These are phyloP conservation scores for Dysmachus trigonus DNA, from an alignment of 2,888 invertebrate genomes.

Conservation along the genomic window DNA sequence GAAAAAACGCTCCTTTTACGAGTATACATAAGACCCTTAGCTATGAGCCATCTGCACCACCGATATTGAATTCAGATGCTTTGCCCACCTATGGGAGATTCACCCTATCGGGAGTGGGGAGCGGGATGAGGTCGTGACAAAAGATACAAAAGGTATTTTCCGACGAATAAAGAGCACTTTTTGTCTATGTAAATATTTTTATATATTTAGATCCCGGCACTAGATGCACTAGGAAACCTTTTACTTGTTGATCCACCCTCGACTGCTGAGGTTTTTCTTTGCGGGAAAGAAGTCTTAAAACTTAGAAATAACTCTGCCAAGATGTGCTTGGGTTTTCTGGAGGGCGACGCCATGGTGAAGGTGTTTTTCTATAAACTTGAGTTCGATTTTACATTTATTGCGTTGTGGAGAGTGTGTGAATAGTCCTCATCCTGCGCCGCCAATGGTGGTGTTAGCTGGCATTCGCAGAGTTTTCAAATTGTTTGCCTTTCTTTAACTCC, in stretches of 20 bases:
- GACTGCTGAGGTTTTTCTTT: background rate
- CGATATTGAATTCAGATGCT: slow-evolving; percentile 33
- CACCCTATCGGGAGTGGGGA: background rate
- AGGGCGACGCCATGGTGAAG: background rate
- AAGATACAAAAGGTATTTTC: slow-evolving; percentile 3
- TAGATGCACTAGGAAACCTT: slow-evolving; percentile 7
- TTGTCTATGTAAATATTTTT: slow-evolving; percentile 26
- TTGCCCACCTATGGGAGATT: slow-evolving; percentile 3
- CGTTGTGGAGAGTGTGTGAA: background rate
- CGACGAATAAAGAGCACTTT: background rate
- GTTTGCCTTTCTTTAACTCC: background rate
- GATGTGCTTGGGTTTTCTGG: background rate
- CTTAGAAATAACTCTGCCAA: background rate
- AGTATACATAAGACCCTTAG: background rate
- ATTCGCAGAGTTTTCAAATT: background rate
- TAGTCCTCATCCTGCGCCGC: too few relatives aligned
- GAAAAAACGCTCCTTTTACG: background rate
- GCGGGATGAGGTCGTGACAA: slow-evolving; percentile 5
- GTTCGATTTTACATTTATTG: background rate
- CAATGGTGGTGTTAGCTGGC: background rate
- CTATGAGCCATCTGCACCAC: slow-evolving; percentile 29
- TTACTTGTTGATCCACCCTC: slow-evolving; percentile 6
- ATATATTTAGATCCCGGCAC: background rate
- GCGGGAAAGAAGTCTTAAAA: background rate
- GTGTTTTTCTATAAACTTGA: background rate